These are phyloP conservation scores for Drosophila infuscata DNA, from an alignment of 2,888 invertebrate genomes.

Conservation along the genomic window DNA sequence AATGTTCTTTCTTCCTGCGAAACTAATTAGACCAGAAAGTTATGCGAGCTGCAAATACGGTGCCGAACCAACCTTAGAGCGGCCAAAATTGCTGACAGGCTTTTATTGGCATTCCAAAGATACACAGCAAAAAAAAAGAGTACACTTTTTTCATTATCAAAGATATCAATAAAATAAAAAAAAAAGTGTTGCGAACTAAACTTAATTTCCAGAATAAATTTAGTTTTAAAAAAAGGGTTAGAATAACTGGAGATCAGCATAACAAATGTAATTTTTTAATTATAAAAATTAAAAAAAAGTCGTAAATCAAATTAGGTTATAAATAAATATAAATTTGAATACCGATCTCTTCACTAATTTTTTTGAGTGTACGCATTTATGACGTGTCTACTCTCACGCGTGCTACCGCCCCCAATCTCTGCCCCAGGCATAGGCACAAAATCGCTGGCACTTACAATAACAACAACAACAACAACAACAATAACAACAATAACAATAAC, in stretches of 20 bases:
- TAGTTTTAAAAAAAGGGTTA: neutral
- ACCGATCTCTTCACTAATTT: neutral
- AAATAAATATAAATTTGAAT: neutral
- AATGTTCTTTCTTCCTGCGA: constrained; percentile 4
- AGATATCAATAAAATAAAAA: neutral
- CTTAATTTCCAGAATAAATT: too few species aligned
- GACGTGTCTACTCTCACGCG: neutral
- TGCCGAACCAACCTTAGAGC: neutral
- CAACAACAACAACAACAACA: neutral
- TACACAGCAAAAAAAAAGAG: neutral
- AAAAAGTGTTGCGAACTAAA: neutral
- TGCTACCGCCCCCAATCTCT: neutral
- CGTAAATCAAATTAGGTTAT: neutral
- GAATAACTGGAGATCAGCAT: neutral
- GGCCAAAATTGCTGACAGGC: constrained; percentile 1
- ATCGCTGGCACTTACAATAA: constrained; percentile 1
- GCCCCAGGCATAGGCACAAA: neutral
- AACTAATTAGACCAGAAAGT: constrained; percentile 10
- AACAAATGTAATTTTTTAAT: neutral
- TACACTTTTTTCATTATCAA: neutral
- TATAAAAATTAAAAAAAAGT: neutral
- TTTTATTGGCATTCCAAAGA: constrained; percentile 2
- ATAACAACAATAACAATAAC: neutral
- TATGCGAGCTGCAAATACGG: neutral
- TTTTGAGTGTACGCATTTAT: neutral